Percentiles rank a stretch among this genome's conserved stretches.
Conservation (phyloP, 2,113 vertebrate genomes). For the Mus musculus region GRCm39 chr2:133942501-133943000, state of each 20-base stretch:
- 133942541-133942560: neutral
- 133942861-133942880: neutral
- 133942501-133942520: neutral
- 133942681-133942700: neutral
- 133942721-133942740: neutral
- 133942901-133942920: neutral
- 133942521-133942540: neutral
- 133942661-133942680: neutral
- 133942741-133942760: neutral
- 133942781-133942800: neutral
- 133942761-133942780: neutral
- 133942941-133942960: neutral
- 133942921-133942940: neutral
- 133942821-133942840: neutral
- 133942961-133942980: neutral
- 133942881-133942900: constrained; percentile 17
- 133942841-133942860: neutral
- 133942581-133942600: neutral
- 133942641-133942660: neutral
- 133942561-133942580: neutral
- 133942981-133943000: neutral
- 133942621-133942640: neutral
- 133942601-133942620: neutral
- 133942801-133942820: neutral
- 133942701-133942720: neutral